Percentiles rank a stretch among this genome's conserved stretches.
These are phyloP conservation scores for Gasterosteus aculeatus DNA, from an alignment of 2,113 vertebrate species.

Conservation along the genomic window DNA sequence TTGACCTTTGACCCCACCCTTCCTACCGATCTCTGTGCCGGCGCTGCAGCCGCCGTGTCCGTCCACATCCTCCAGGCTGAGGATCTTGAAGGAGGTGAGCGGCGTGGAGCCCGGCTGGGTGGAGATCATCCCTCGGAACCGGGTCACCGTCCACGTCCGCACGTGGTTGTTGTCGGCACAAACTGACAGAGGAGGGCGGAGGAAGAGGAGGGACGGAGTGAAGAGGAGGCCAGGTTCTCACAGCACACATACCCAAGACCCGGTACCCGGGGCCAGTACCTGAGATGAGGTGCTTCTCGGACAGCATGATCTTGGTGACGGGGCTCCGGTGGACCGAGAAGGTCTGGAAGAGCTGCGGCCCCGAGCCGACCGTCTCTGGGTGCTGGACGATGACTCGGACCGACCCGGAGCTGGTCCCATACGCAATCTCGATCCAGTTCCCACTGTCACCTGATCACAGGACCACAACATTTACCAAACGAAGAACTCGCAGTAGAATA, in stretches of 20 bases:
- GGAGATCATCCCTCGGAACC: constrained; percentile 94
- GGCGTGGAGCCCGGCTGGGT: constrained; percentile 93
- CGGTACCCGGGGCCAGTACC: neutral
- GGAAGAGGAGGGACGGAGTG: neutral
- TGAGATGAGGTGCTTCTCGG: constrained; percentile 91
- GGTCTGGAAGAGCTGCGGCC: constrained; percentile 93
- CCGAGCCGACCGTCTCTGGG: constrained; percentile 91
- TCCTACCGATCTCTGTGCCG: constrained; percentile 87
- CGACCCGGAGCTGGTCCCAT: constrained; percentile 89
- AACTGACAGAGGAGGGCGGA: constrained; percentile 72
- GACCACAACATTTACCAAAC: neutral
- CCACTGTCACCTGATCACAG: constrained; percentile 87
- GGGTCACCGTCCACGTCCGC: constrained; percentile 91
- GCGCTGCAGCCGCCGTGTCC: constrained; percentile 86
- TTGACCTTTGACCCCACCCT: no score
- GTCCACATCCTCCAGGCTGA: constrained; percentile 86
- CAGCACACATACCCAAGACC: neutral
- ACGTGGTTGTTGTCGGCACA: constrained; percentile 95
- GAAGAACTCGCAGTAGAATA: no score
- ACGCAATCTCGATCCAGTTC: constrained; percentile 95
- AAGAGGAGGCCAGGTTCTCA: neutral
- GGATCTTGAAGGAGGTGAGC: constrained; percentile 91
- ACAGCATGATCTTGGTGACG: constrained; percentile 93
- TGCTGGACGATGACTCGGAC: constrained; percentile 95
- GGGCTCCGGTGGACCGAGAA: constrained; percentile 93